Evolutionary conservation across 2,797 vertebrate species (phyloP).

Genomic region (Sebastiscus tertius): DNA sequence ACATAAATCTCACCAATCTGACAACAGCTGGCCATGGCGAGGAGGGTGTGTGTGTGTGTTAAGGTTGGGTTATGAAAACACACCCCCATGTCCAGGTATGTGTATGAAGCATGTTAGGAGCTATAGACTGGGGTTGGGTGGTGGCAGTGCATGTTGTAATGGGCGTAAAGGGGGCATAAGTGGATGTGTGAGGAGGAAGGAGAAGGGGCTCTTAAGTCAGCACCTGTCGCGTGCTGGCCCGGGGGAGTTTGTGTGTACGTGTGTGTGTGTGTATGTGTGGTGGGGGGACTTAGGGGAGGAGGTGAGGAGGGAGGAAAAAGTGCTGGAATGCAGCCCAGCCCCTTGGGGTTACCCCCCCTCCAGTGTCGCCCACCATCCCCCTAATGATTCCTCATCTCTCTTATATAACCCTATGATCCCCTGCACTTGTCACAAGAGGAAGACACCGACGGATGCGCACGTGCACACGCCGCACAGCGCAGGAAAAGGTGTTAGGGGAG

Average conservation of each 20-base stretch:
- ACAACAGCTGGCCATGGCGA: constrained; percentile 71
- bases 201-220: constrained; percentile 76
- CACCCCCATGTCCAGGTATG: not conserved
- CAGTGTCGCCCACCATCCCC: constrained; percentile 26
- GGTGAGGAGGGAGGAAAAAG: constrained; percentile 37
- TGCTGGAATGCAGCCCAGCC: constrained; percentile 70
- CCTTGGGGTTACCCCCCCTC: constrained; percentile 44
- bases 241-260: constrained; percentile 37
- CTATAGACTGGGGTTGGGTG: constrained; percentile 15
- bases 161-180: constrained; percentile 63
- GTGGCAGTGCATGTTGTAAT: constrained; percentile 57
- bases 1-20: constrained; percentile 75
- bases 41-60: constrained; percentile 26
- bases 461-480: not conserved
- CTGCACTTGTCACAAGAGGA: constrained; percentile 28
- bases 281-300: constrained; percentile 3
- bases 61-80: constrained; percentile 12
- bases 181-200: constrained; percentile 62
- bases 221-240: constrained; percentile 80
- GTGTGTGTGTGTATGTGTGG: constrained; percentile 8
- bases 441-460: constrained; percentile 18
- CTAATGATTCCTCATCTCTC: constrained; percentile 59
- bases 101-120: not conserved
- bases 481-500: constrained; percentile 49
- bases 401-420: constrained; percentile 57